These are phyloP conservation scores for Brevimyrus niger DNA, from an alignment of 2,113 vertebrate species.

Conservation along the genomic window DNA sequence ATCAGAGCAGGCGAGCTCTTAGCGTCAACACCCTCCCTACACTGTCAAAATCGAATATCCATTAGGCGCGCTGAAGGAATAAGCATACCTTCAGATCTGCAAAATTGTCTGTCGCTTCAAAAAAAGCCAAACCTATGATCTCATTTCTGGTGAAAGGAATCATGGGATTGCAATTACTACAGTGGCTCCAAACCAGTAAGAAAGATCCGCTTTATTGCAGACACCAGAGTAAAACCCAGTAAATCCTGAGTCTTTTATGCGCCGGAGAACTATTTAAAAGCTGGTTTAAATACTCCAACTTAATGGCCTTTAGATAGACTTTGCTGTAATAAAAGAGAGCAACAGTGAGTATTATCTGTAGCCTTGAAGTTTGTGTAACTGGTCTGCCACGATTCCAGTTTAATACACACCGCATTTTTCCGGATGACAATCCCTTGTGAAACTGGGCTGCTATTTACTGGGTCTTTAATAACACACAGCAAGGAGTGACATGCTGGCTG, in stretches of 20 bases:
- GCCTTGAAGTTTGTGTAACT: background rate
- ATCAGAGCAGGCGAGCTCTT: constrained; percentile 45
- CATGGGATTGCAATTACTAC: background rate
- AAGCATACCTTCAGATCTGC: constrained; percentile 29
- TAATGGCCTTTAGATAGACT: background rate
- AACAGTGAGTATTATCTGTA: background rate
- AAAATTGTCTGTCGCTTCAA: constrained; percentile 34
- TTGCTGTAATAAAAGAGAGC: background rate
- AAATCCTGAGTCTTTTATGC: background rate
- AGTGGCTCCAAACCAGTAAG: background rate
- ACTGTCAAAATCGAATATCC: constrained; percentile 25
- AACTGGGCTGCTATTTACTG: background rate
- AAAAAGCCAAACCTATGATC: constrained; percentile 16
- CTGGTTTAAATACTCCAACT: background rate
- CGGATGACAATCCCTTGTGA: background rate
- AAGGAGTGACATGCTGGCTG: background rate
- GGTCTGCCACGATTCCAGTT: background rate
- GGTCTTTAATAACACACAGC: background rate
- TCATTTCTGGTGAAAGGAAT: constrained; percentile 14
- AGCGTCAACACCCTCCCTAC: constrained; percentile 32
- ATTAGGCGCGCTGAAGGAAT: constrained; percentile 29
- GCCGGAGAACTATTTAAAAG: background rate
- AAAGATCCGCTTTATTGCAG: background rate
- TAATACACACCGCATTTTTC: background rate
- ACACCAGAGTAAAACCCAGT: background rate